phyloP scores from a whole-genome alignment of 2,888 invertebrate species.

The Drosophila falleni region DNA sequence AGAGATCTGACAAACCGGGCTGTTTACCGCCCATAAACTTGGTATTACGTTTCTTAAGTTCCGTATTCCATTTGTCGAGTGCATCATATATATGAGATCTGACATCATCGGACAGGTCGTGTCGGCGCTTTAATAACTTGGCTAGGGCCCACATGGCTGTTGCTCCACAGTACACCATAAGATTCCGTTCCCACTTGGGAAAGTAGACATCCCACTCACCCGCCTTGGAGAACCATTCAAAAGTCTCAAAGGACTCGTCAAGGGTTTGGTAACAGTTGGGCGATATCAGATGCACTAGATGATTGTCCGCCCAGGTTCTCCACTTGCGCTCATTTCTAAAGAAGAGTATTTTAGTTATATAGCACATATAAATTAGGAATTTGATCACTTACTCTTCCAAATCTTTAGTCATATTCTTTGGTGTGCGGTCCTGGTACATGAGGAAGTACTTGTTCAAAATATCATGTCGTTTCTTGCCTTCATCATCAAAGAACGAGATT shows the following conservation, averaged over 20 bases:
- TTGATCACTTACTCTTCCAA: conserved; percentile 87
- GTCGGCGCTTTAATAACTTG: conserved; percentile 94
- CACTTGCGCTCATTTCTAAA: conserved; percentile 96
- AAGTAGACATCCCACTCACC: conserved; percentile 97
- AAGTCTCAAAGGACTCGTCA: conserved; percentile 94
- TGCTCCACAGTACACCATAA: conserved; percentile 97
- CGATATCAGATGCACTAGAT: conserved; percentile 96
- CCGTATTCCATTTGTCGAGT: conserved; percentile 91
- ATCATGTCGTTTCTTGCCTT: conserved; percentile 90
- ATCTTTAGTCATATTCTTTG: conserved; percentile 86
- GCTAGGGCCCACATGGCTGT: conserved; percentile 97
- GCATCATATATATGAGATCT: conserved; percentile 95
- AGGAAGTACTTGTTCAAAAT: conserved; percentile 95
- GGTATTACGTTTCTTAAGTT: conserved; percentile 89
- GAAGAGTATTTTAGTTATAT: background rate
- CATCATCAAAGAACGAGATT: conserved; percentile 89
- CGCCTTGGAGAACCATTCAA: conserved; percentile 96
- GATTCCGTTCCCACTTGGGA: conserved; percentile 92
- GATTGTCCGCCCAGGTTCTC: conserved; percentile 97
- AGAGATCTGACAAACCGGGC: conserved; percentile 96
- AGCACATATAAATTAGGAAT: too few species aligned
- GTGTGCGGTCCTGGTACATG: conserved; percentile 90
- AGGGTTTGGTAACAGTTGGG: conserved; percentile 98
- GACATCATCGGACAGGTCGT: conserved; percentile 94
- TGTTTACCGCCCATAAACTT: conserved; percentile 94